A percentile compares a stretch with the other conserved stretches of the same genome.
phyloP scores from a whole-genome alignment of 2,888 invertebrate species.

The Lasioglossum morio region DNA sequence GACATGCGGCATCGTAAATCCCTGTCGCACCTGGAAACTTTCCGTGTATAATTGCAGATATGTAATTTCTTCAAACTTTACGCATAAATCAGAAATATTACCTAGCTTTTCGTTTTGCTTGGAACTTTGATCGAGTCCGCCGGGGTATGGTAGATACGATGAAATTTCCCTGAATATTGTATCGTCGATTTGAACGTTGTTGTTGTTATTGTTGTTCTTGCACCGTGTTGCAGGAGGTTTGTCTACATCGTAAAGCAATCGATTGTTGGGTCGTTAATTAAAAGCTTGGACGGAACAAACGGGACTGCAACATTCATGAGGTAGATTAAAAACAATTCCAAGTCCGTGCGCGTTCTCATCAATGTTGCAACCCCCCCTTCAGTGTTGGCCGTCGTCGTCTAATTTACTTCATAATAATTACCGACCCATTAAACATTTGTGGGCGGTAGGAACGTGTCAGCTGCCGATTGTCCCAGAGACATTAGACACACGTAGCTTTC shows the following conservation, averaged over 20 bases:
- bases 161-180: not conserved
- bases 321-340: conserved; percentile 40
- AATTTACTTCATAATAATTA: conserved; percentile 74
- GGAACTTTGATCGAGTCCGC: not conserved
- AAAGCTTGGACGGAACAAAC: conserved; percentile 23
- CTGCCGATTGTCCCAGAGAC: conserved; percentile 71
- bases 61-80: conserved; percentile 3
- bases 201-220: not conserved
- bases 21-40: conserved; percentile 38
- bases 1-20: conserved; percentile 48
- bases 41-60: not conserved
- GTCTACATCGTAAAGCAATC: conserved; percentile 41
- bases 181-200: not conserved
- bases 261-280: conserved; percentile 67
- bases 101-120: not conserved
- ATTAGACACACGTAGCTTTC: conserved; percentile 57
- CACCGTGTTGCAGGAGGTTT: not conserved
- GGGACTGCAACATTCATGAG: conserved; percentile 69
- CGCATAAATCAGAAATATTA: not conserved
- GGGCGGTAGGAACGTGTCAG: conserved; percentile 69
- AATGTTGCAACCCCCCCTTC: conserved; percentile 41
- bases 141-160: not conserved
- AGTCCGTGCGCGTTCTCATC: conserved; percentile 24
- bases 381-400: conserved; percentile 38
- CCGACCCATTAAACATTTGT: conserved; percentile 72